These are phyloP conservation scores for Arge pagana DNA, from an alignment of 2,888 invertebrate genomes.

Conservation along the genomic window DNA sequence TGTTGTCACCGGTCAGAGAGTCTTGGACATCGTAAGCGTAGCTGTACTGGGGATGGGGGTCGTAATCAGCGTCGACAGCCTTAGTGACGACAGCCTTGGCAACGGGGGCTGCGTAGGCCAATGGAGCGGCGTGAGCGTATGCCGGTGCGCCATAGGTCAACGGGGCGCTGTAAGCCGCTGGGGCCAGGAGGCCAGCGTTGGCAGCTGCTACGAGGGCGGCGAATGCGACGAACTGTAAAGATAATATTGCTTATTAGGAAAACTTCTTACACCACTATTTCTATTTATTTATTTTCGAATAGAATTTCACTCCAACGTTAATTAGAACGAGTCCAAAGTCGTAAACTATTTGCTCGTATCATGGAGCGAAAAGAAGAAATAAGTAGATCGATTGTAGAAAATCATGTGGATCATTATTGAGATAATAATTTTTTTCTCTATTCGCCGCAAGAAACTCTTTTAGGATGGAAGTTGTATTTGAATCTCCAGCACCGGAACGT, in stretches of 20 bases:
- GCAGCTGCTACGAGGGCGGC: conserved; percentile 58
- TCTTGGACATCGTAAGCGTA: conserved; percentile 43
- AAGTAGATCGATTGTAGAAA: too few species aligned
- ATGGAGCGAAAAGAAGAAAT: too few species aligned
- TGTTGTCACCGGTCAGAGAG: conserved; percentile 40
- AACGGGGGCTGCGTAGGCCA: conserved; percentile 65
- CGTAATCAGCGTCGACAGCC: conserved; percentile 39
- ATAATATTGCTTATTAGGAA: background rate
- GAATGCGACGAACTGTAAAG: conserved; percentile 58
- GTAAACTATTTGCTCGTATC: too few species aligned
- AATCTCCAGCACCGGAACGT: too few species aligned
- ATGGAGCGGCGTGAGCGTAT: conserved; percentile 74
- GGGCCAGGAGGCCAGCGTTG: conserved; percentile 59
- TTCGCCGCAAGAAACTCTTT: too few species aligned
- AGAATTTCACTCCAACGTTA: too few species aligned
- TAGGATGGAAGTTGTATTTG: too few species aligned
- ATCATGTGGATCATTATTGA: too few species aligned
- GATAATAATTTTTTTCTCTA: too few species aligned
- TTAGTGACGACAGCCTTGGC: conserved; percentile 38
- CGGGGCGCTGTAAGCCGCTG: conserved; percentile 38
- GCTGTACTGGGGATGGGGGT: conserved; percentile 44
- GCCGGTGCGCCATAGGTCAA: conserved; percentile 57
- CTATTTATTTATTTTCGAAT: too few species aligned
- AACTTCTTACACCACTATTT: too few species aligned
- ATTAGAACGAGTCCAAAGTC: too few species aligned